A percentile compares a stretch with the other conserved stretches of the same genome.
Conservation (phyloP, 1,140 invertebrate genomes). For the Caerostris extrusa region DNA sequence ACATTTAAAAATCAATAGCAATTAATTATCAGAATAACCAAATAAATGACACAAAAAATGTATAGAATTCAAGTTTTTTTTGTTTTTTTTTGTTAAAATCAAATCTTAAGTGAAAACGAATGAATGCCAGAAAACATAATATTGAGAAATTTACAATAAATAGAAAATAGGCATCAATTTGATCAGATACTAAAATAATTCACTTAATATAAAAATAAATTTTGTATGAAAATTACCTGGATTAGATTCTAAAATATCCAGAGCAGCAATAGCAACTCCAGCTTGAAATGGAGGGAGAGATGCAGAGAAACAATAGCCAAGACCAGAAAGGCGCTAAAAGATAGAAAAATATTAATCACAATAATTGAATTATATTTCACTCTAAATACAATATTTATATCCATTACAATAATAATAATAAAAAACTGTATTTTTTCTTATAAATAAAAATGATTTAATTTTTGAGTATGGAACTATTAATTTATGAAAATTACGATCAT, state of each 20-base stretch:
- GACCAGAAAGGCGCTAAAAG: conserved; percentile 83
- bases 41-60: too few species aligned
- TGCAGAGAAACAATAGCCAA: conserved; percentile 98
- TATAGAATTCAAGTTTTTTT: too few species aligned
- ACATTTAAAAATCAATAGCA: too few species aligned
- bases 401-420: background rate
- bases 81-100: background rate
- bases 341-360: background rate
- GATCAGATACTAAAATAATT: background rate
- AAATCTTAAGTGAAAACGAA: background rate
- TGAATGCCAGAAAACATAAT: background rate
- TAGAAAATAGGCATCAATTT: background rate
- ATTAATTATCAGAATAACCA: too few species aligned
- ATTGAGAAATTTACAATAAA: background rate
- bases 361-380: background rate
- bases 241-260: conserved; percentile 88
- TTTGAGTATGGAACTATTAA: too few species aligned
- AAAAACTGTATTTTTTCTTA: too few species aligned
- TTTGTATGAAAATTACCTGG: conserved; percentile 81
- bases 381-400: background rate
- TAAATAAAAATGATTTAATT: too few species aligned
- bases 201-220: background rate
- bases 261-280: conserved; percentile 89
- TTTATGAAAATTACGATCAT: too few species aligned
- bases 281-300: conserved; percentile 96